Conservation (phyloP, 2,888 invertebrate species). For the Seira ritae region DNA sequence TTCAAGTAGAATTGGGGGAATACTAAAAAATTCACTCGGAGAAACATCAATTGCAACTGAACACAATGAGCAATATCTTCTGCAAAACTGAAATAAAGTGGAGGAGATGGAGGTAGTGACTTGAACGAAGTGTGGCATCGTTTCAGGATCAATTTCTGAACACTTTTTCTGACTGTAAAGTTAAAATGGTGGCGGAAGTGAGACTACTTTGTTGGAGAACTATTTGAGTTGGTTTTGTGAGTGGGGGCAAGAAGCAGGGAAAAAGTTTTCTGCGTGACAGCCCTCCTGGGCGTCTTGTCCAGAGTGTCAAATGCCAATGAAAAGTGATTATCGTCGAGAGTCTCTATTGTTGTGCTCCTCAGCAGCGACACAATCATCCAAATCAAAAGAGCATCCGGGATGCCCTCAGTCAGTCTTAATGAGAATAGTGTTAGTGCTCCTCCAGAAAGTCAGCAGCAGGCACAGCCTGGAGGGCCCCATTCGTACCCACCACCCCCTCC, state of each 20-base stretch:
- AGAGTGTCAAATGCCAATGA: conserved; percentile 63
- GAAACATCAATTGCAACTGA: background rate
- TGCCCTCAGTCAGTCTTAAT: conserved; percentile 66
- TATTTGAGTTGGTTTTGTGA: conserved; percentile 12
- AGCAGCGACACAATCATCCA: conserved; percentile 55
- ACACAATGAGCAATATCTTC: background rate
- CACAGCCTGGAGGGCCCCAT: conserved; percentile 62
- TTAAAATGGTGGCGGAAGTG: background rate
- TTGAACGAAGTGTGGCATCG: background rate
- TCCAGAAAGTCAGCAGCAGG: conserved; percentile 59
- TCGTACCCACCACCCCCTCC: conserved; percentile 58
- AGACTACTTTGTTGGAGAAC: conserved; percentile 36
- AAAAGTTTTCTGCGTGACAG: conserved; percentile 53
- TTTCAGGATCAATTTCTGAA: background rate
- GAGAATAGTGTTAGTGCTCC: conserved; percentile 63
- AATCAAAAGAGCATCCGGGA: conserved; percentile 55
- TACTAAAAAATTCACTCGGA: background rate
- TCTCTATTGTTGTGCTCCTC: conserved; percentile 54
- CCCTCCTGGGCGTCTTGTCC: conserved; percentile 52
- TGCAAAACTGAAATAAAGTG: background rate
- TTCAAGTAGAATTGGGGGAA: background rate
- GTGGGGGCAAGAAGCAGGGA: conserved; percentile 23
- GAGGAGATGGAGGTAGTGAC: background rate
- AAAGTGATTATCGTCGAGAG: conserved; percentile 42
- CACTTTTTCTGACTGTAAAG: background rate